These are phyloP conservation scores for Drosophila conformis DNA, from an alignment of 2,888 invertebrate species.

Conservation along the genomic window DNA sequence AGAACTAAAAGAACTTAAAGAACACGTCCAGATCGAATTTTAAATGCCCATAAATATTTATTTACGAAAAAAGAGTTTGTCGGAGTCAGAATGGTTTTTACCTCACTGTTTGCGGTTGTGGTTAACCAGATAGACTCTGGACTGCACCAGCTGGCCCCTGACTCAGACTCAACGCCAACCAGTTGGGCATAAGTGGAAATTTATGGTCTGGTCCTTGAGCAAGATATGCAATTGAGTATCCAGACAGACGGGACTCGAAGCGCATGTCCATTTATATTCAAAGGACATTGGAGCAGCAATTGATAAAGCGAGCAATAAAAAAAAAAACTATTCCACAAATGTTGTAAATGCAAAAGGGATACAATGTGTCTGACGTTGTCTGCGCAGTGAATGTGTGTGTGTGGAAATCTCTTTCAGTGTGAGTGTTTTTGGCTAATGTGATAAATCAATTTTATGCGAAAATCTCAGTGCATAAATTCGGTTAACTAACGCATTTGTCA, in stretches of 20 bases:
- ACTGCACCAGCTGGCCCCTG: conserved; percentile 12
- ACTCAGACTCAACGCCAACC: conserved; percentile 2
- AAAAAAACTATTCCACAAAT: conserved; percentile 39
- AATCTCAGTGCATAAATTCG: conserved; percentile 61
- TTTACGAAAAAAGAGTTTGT: conserved; percentile 37
- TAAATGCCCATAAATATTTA: conserved; percentile 71
- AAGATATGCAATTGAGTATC: conserved; percentile 61
- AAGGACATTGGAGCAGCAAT: conserved; percentile 59
- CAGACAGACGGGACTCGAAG: conserved; percentile 29
- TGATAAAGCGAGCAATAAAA: conserved; percentile 56
- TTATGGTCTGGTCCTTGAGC: conserved; percentile 58
- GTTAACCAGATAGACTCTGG: conserved; percentile 43
- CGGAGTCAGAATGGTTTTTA: conserved; percentile 8
- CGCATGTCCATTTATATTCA: conserved; percentile 61
- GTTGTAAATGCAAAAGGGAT: conserved; percentile 59
- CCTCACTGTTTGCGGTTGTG: conserved; percentile 33
- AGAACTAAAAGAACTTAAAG: conserved; percentile 9
- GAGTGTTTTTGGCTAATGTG: conserved; percentile 52
- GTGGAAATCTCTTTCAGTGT: conserved; percentile 4
- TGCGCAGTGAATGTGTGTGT: not conserved
- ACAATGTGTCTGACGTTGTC: conserved; percentile 36
- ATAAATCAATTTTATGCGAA: conserved; percentile 68
- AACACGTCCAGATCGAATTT: conserved; percentile 58
- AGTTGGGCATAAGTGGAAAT: conserved; percentile 52
- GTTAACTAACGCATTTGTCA: conserved; percentile 68